These are phyloP conservation scores for Trinorchestia longiramus DNA, from an alignment of 1,140 invertebrate species.

Conservation along the genomic window DNA sequence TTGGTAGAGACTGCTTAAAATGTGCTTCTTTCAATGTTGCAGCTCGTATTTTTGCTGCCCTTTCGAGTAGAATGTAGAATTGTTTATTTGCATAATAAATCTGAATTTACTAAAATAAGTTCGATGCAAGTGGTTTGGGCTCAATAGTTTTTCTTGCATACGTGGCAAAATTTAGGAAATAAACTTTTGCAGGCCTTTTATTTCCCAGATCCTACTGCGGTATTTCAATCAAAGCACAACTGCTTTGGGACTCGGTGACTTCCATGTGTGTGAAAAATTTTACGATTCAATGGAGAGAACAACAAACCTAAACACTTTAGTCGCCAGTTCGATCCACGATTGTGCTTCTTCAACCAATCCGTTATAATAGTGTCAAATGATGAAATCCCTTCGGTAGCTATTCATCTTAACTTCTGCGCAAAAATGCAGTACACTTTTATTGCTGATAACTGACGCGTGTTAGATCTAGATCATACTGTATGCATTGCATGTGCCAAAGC, in stretches of 20 bases:
- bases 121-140: too few species aligned
- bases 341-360: not conserved
- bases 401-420: not conserved
- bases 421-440: not conserved
- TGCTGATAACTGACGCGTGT: not conserved
- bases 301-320: not conserved
- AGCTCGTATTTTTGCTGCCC: not conserved
- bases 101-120: too few species aligned
- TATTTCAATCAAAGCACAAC: not conserved
- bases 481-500: not conserved
- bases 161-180: not conserved
- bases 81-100: too few species aligned
- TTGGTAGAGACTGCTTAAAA: not conserved
- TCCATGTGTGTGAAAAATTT: not conserved
- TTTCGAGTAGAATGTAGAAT: too few species aligned
- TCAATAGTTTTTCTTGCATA: too few species aligned
- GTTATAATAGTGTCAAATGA: not conserved
- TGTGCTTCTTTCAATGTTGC: not conserved
- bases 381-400: not conserved
- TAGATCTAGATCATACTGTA: not conserved
- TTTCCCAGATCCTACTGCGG: too few species aligned
- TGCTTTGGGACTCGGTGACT: not conserved
- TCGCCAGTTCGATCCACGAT: not conserved
- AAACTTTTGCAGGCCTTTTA: too few species aligned
- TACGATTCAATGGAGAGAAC: not conserved